These are phyloP conservation scores for Timema podura DNA, from an alignment of 2,888 invertebrate species.

Conservation along the genomic window DNA sequence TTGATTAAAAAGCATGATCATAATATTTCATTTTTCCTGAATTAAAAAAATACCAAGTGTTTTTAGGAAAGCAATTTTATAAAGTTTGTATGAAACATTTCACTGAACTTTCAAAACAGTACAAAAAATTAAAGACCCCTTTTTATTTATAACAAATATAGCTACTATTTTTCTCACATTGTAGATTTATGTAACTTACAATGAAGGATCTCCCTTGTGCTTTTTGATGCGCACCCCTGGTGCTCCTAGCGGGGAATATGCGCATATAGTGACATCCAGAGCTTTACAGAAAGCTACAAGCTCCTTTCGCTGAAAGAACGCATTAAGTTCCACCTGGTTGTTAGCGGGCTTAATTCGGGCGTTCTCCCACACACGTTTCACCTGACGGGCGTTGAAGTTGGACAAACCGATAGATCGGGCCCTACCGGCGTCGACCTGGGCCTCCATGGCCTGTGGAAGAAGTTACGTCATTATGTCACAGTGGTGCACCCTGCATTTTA, in stretches of 20 bases:
- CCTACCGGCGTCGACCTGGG: slow-evolving; percentile 62
- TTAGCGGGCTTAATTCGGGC: slow-evolving; percentile 63
- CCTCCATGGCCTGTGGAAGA: slow-evolving; percentile 56
- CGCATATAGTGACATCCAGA: slow-evolving; percentile 39
- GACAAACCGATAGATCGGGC: slow-evolving; percentile 79
- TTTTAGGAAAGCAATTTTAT: no score
- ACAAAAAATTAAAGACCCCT: no score
- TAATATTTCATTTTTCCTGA: no score
- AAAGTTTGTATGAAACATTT: no score
- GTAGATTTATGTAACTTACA: no score
- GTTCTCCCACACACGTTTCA: slow-evolving; percentile 58
- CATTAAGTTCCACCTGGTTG: slow-evolving; percentile 53
- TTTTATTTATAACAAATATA: no score
- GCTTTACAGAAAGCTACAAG: slow-evolving; percentile 41
- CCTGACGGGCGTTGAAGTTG: slow-evolving; percentile 73
- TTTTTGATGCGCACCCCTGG: slow-evolving; percentile 27
- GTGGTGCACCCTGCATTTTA: no score
- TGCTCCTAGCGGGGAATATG: slow-evolving; percentile 37
- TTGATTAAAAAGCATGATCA: no score
- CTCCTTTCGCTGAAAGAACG: slow-evolving; percentile 45
- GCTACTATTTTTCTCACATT: no score
- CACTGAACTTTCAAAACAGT: no score
- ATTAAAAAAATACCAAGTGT: no score
- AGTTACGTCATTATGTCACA: no score
- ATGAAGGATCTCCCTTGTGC: background rate